Base-by-base conservation (phyloP, 2,113 vertebrate genomes). In the Saccopteryx bilineata region DNA sequence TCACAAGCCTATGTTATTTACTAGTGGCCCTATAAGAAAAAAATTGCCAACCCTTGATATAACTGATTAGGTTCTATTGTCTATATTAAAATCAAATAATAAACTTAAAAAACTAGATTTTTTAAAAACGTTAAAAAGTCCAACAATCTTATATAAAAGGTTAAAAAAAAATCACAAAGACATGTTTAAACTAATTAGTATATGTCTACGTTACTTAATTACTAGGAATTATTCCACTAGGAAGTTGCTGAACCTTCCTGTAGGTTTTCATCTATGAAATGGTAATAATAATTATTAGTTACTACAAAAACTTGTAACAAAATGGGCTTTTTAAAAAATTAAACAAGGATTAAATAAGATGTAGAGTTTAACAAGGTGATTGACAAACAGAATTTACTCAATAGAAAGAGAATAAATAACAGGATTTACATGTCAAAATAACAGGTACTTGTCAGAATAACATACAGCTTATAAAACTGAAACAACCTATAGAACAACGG, bases 301-400 rank as follows among this genome's bases (percentile, higher is more conserved):
- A 75, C 48, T 66, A 84, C 9, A 78, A 89, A 54, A 56, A 86
- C 15, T 56, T 85, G 7, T 24, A 69, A 90, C 0, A 78, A 94
- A 90, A 68, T 61, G 6, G 14, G 10, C 7, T 78, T 79, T 18
- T 78, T 33, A 19, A 78, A 78, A 90, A 84, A 69, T 60, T 50
- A 84, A 68, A 90, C 31, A 88, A 84, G 46, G 2, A 79, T 54
- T 90, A 90, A n/a, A 75, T 63, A 58, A 61, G 23, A 66, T 83
- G 11, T 76, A 83, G 52, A 28, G 18, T 71, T 74, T 90, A 91
- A 86, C 13, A 80, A 28, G 15, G 75, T 71, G 63, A 79, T 5
- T 86, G 56, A 56, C 24, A 91, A 11, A 87, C 14, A 72, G 28
- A 87, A 91, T 68, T 87, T 54, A 71, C 28, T 87, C 48, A 33